Evolutionary conservation across 2,888 invertebrate genomes (phyloP).

Genomic region (Melipona bicolor): DNA sequence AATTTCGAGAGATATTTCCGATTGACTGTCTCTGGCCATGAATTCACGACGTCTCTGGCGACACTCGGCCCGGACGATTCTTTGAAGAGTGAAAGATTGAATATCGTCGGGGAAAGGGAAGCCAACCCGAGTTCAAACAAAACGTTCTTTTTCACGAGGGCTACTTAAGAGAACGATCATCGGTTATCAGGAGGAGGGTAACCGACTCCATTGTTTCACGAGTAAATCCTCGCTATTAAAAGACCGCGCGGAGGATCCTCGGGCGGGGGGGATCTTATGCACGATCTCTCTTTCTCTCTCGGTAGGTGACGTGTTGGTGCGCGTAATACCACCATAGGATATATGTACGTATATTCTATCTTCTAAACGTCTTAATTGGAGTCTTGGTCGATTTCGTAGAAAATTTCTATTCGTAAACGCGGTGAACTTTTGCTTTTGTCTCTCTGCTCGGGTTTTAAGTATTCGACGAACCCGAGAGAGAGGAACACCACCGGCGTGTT

Average conservation of each 20-base stretch:
- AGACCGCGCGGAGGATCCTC: constrained; percentile 1
- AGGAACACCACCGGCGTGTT: not conserved
- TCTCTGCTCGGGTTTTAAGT: constrained; percentile 16
- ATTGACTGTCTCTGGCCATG: constrained; percentile 22
- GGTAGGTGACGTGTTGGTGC: constrained; percentile 17
- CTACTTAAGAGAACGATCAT: constrained; percentile 50
- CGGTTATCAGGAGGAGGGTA: constrained; percentile 33
- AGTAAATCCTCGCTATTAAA: constrained; percentile 37
- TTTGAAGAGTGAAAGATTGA: constrained; percentile 34
- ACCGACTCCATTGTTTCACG: constrained; percentile 50
- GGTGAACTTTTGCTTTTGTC: constrained; percentile 13
- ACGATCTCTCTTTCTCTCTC: not conserved
- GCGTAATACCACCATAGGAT: constrained; percentile 31
- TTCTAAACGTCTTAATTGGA: constrained; percentile 66
- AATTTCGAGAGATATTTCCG: not conserved
- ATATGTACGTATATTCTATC: constrained; percentile 44
- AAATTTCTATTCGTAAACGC: constrained; percentile 65
- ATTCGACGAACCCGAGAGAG: constrained; percentile 16
- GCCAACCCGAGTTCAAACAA: constrained; percentile 43
- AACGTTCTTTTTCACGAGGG: constrained; percentile 39
- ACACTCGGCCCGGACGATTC: constrained; percentile 8
- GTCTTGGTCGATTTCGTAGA: constrained; percentile 73
- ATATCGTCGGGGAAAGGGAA: constrained; percentile 13
- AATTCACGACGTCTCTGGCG: constrained; percentile 5
- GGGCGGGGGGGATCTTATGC: constrained; percentile 21